These are phyloP conservation scores for Tuberolachnus salignus DNA, from an alignment of 2,888 invertebrate species.

Conservation along the genomic window DNA sequence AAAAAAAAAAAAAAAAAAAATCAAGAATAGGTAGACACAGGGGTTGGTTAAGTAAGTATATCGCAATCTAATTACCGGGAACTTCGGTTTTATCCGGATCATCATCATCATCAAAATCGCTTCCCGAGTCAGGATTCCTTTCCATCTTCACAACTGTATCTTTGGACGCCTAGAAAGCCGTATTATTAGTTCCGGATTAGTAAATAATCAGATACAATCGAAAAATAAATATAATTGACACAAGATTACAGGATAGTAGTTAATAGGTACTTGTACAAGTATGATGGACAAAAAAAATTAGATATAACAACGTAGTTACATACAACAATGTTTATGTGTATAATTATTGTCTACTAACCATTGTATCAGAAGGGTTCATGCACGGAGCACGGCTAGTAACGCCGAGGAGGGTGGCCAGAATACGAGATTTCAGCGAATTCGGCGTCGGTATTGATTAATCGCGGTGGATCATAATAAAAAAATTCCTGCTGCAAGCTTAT, in stretches of 20 bases:
- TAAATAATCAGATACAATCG: not conserved
- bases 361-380: constrained; percentile 14
- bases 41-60: not conserved
- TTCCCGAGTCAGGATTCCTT: constrained; percentile 58
- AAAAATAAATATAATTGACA: not conserved
- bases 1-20: too few relatives aligned
- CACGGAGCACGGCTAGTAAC: constrained; percentile 5
- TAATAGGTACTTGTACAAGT: not conserved
- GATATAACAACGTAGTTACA: not conserved
- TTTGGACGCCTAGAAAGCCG: constrained; percentile 53
- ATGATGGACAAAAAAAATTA: not conserved
- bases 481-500: constrained; percentile 53
- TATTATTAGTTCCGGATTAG: not conserved
- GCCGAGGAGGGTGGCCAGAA: constrained; percentile 36
- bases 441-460: constrained; percentile 54
- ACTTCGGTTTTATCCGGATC: constrained; percentile 92
- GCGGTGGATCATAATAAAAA: constrained; percentile 54
- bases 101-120: constrained; percentile 65
- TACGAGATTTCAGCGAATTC: constrained; percentile 39
- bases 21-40: not conserved
- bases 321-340: not conserved
- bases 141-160: constrained; percentile 44
- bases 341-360: constrained; percentile 23
- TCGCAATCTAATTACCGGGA: constrained; percentile 69
- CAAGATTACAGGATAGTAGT: not conserved